phyloP scores from a whole-genome alignment of 2,113 vertebrate species.

The Orcinus orca region DNA sequence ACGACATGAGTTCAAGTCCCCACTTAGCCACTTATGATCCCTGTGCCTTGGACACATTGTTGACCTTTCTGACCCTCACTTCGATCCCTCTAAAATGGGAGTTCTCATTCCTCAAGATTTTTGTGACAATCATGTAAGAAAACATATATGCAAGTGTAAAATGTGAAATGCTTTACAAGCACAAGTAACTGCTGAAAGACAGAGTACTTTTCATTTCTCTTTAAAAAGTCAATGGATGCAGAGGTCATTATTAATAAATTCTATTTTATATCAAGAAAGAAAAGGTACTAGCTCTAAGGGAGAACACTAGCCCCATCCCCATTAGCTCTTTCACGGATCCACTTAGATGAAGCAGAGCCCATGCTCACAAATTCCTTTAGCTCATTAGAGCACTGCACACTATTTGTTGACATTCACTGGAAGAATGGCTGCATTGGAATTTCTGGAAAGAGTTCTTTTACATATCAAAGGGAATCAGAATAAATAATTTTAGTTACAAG shows the following conservation, averaged over 20 bases:
- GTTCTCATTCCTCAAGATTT: not conserved
- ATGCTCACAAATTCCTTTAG: not conserved
- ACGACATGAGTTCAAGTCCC: not conserved
- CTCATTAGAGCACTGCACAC: not conserved
- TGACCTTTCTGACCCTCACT: not conserved
- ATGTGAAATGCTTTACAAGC: not conserved
- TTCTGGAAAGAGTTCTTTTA: not conserved
- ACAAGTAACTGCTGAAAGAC: not conserved
- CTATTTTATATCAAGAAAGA: constrained; percentile 19
- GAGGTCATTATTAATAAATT: not conserved
- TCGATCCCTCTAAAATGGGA: not conserved
- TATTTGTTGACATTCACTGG: not conserved
- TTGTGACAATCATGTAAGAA: not conserved
- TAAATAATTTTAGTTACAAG: not conserved
- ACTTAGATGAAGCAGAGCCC: not conserved
- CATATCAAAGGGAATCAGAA: not conserved
- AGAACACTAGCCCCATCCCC: not conserved
- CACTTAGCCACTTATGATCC: not conserved
- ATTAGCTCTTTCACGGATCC: not conserved
- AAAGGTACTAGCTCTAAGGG: not conserved
- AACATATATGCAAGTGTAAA: not conserved
- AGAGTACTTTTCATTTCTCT: not conserved
- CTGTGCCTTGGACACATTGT: not conserved
- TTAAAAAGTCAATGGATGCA: not conserved
- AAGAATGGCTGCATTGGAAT: not conserved